Base-by-base conservation (phyloP, 1,140 invertebrate species). In the Melipona quadrifasciata region DNA sequence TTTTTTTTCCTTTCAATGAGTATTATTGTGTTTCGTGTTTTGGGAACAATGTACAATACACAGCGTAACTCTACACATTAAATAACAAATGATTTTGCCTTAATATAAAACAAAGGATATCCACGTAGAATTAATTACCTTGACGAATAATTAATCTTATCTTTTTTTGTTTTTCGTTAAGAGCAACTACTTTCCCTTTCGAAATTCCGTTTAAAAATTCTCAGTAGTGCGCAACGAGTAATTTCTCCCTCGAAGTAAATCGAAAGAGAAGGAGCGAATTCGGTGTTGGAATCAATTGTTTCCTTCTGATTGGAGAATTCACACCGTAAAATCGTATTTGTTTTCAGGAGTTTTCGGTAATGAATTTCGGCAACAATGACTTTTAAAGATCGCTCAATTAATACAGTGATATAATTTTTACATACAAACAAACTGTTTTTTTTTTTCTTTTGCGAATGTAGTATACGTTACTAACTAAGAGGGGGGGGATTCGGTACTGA, bases 11-110 rank as follows among this genome's bases (percentile, higher is more conserved):
- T 39, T 47, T 47, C 31, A 19, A 21, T 79, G 77, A 79, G 65
- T 80, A 70, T 80, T 80, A 68, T 55, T 39, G 51, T 39, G 51
- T 70, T 57, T 57, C 24, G 53, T 27, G 4, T 57, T 21, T 24
- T 16, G 5, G 21, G 64, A 27, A 57, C 17, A 24, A 34, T 27
- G 16, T 53, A 27, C 47, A 27, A 53, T n/a, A 31, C 12, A 31
- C 21, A 76, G 11, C 75, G 61, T 34, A 31, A 78, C 31, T 78
- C 39, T 21, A 16, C 16, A 21, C 8, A 19, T 47, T 8, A n/a
- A 24, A 71, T 16, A 70, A 39, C 21, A 27, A 27, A 27, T 61
- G n/a, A 61, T 61, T 61, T 19, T 12, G 24, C n/a, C 58, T 61
- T 61, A 61, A n/a, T 14, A 5, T 5, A 61, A 34, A 31, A 68